Evolutionary conservation across 2,113 vertebrate genomes (phyloP), one percentile per base, ranked within the genome.

Genomic region (Salvator merianae): DNA sequence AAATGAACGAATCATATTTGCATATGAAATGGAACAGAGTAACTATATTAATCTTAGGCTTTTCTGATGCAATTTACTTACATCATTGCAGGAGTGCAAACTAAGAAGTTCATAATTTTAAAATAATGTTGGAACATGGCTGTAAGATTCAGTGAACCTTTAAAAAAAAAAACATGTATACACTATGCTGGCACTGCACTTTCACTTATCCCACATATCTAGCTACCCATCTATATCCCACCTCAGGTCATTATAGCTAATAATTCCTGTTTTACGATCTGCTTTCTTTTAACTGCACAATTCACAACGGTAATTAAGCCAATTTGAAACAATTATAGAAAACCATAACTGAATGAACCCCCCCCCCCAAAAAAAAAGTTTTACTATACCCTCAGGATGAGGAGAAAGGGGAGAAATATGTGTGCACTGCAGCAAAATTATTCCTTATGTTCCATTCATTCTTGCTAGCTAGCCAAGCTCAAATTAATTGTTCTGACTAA

Each of bases 401-500:
- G 14, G n/a, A 69, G 87, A 93, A 94, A 92, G 30, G 69, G 32
- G 85, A 93, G 94, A 92, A 91, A 92, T 83, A 71, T 90, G 91
- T 90, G 88, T 87, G 88, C 90, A 88, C 87, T 94, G 93, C 94
- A 94, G 90, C 86, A 92, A 94, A 94, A 94, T 93, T 93, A 92
- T 94, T 93, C 84, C 69, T 86, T 84, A 83, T 88, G 81, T 95
- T 94, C 90, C 89, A 86, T 93, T 94, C 94, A 91, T 94, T 94
- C 91, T 84, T 94, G 93, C 92, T 93, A 94, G 83, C 91, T 88
- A 96, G 89, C 93, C 93, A 91, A 95, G 91, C 93, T 96, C 93
- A 95, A 96, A 97, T 96, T 96, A 97, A 96, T 96, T 96, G 94
- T 94, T 96, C 94, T 93, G 94, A 95, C 93, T 96, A 95, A 97